Evolutionary conservation across 2,888 invertebrate species (phyloP), one percentile per base, ranked within the genome.

Genomic region (Hypselothyrea guttata): DNA sequence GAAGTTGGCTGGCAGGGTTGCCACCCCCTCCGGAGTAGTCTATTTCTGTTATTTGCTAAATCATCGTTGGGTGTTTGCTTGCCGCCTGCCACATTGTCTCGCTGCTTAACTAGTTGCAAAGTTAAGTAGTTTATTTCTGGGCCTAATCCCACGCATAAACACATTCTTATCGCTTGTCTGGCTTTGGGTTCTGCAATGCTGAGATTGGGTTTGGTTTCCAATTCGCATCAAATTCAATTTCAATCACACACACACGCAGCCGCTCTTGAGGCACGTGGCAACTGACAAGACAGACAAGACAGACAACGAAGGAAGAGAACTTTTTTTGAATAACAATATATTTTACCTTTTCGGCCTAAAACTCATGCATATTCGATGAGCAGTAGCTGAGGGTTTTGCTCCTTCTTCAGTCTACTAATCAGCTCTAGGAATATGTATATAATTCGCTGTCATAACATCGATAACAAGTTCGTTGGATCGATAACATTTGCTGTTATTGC

Each of bases 121-220:
- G 86, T 78, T 86, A 87, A 87, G 84, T 88, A 86, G 87, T 87
- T 81, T 87, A 83, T 71, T 67, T 72, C 58, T 16, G 5, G n/a
- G 44, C 61, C 59, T 60, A 60, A 60, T 60, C 59, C 59, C 48
- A 57, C 53, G 22, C 48, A 67, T 5, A 22, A 22, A 22, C 22
- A 22, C 22, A 22, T 2, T 5, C 22, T 22, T 22, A 22, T 22
- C 22, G 22, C 22, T 22, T 22, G 22, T 22, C 22, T 22, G 22
- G 22, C 22, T 22, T 22, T 31, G n/a, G 49, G 9, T 30, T 30
- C 9, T 30, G 3, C 7, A 30, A 42, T 42, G 47, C 12, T 35
- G 44, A 45, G 65, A 49, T 44, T n/a, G n/a, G n/a, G n/a, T 54
- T 70, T 51, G 49, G 67, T 58, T 64, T 66, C 46, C 56, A 72